These are phyloP conservation scores for Teleogryllus occipitalis DNA, from an alignment of 1,140 invertebrate genomes.

Conservation along the genomic window DNA sequence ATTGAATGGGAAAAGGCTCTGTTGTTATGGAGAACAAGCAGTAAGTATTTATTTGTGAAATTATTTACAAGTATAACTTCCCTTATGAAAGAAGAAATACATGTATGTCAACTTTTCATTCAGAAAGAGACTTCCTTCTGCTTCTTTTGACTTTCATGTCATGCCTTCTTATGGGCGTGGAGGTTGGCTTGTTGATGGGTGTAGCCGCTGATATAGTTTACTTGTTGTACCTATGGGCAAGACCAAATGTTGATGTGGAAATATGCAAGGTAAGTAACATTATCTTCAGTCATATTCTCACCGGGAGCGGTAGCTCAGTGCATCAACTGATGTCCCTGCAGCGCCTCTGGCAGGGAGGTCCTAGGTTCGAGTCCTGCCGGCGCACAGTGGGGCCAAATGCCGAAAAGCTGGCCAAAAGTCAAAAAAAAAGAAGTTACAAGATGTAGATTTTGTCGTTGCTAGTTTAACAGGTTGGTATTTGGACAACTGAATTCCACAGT, in stretches of 20 bases:
- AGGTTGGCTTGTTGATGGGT: slow-evolving; percentile 60
- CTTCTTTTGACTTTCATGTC: slow-evolving; percentile 49
- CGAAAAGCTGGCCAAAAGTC: too few relatives aligned
- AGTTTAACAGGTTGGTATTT: too few relatives aligned
- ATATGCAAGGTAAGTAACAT: slow-evolving; percentile 34
- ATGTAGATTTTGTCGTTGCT: too few relatives aligned
- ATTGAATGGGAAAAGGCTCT: slow-evolving; percentile 51
- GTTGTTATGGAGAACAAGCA: slow-evolving; percentile 54
- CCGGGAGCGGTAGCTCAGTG: too few relatives aligned
- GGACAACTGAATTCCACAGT: too few relatives aligned
- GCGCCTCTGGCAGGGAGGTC: too few relatives aligned
- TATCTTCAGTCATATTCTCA: neutral
- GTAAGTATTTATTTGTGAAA: slow-evolving; percentile 35
- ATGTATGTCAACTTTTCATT: slow-evolving; percentile 29
- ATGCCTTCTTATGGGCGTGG: slow-evolving; percentile 48
- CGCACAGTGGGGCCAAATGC: too few relatives aligned
- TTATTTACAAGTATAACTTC: neutral
- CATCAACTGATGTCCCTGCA: too few relatives aligned
- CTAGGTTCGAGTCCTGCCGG: too few relatives aligned
- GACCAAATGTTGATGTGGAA: slow-evolving; percentile 36
- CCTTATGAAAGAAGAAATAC: neutral
- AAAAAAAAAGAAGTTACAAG: too few relatives aligned
- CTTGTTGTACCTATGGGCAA: slow-evolving; percentile 47
- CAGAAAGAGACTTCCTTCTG: slow-evolving; percentile 51
- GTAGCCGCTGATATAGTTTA: slow-evolving; percentile 48